phyloP scores from a whole-genome alignment of 92 coral and sea anemone genomes.

The Virgularia gustaviana region DNA sequence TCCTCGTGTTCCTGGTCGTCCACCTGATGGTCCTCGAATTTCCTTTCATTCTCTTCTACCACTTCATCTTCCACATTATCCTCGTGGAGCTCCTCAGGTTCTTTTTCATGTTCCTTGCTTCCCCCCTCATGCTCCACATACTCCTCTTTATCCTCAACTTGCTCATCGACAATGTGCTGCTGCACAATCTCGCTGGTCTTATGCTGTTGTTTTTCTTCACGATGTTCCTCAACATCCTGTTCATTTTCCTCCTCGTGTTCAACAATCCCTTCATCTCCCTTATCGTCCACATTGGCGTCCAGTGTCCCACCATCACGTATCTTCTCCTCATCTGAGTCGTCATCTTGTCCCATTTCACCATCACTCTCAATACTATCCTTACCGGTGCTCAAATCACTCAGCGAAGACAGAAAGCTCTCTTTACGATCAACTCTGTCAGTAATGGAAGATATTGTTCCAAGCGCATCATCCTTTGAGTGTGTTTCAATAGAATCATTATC shows the following conservation, averaged over 20 bases:
- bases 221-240: neutral
- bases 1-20: neutral
- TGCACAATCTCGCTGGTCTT: neutral
- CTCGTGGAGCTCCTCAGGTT: neutral
- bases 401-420: constrained; percentile 16
- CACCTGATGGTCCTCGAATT: neutral
- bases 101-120: neutral
- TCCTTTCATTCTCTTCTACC: neutral
- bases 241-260: neutral
- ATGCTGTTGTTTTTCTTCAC: neutral
- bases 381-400: constrained; percentile 18
- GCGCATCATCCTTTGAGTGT: constrained; percentile 12
- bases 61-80: neutral
- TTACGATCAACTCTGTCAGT: constrained; percentile 7
- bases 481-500: constrained; percentile 27
- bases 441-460: constrained; percentile 2
- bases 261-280: neutral
- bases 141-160: neutral
- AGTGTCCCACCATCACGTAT: neutral
- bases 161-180: neutral
- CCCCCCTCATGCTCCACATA: no score
- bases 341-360: neutral
- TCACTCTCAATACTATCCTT: constrained; percentile 24
- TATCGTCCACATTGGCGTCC: neutral
- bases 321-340: neutral